Base-by-base conservation (phyloP, 2,113 vertebrate species). In the Myrmecophaga tridactyla region DNA sequence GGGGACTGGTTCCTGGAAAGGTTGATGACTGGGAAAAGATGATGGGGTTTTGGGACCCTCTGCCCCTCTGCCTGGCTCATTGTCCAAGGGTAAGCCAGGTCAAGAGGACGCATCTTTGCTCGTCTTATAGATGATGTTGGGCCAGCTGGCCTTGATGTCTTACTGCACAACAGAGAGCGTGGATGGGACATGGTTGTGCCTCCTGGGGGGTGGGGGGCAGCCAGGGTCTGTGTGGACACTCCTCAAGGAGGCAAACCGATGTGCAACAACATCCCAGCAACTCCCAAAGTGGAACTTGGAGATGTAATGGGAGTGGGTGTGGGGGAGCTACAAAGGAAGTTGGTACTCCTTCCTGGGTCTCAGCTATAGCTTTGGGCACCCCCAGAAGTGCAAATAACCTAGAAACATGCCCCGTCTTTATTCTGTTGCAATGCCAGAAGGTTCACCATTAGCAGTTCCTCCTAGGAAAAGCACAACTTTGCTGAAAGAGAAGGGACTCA, bases 401-500 rank as follows among this genome's bases (percentile, higher is more conserved):
- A 56, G 53, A 0, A 4, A 2, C 1, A 6, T 6, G 23, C 69
- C 39, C 46, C 3, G 18, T 43, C 18, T 36, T 51, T 17, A 8
- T 36, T 21, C 21, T 12, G 2, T 0, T 4, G 29, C 25, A 25
- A 18, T 3, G 75, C 46, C 39, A 25, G 43, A 21, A 65, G 41
- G 13, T 15, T 62, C 27, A 9, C 23, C 0, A 0, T 2, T 4
- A 1, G 18, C 27, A 20, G 48, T 31, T 18, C 14, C 23, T 65
- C 53, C 25, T 1, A 5, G 72, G 82, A 46, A 31, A 48, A 62
- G 25, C 4, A 25, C 2, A 0, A 3, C 23, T 4, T 8, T 23
- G 46, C 6, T 0, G 69, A 69, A 29, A n/a, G 58, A 17, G 48
- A 6, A 9, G 10, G 3, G 14, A 1, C 17, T 3, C 3, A 0